Conservation (phyloP, 2,888 invertebrate species). For the Drosophila differens region DNA sequence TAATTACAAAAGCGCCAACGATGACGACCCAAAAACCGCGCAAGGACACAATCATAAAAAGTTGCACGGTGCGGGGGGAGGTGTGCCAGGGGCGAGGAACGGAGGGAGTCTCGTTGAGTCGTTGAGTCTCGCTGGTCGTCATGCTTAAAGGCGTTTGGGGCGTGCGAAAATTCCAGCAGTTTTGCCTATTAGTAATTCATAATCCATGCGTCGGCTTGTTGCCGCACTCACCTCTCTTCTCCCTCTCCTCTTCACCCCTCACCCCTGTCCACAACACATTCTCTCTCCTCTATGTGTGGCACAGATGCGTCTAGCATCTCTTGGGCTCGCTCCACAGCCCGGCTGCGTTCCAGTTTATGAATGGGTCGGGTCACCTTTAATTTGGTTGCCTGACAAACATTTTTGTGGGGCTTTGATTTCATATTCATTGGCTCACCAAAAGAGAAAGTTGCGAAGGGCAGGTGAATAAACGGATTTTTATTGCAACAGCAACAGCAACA, state of each 20-base stretch:
- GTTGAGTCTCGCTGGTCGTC: conserved; percentile 16
- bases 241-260: background rate
- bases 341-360: conserved; percentile 58
- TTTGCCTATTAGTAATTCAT: conserved; percentile 77
- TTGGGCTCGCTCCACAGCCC: background rate
- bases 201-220: conserved; percentile 54
- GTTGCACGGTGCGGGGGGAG: background rate
- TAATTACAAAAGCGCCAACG: conserved; percentile 71
- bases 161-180: conserved; percentile 76
- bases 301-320: conserved; percentile 23
- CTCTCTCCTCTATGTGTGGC: conserved; percentile 10
- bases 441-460: too few species aligned
- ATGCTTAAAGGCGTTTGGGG: conserved; percentile 39
- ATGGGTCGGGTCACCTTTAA: conserved; percentile 67
- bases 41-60: conserved; percentile 11
- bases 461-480: background rate
- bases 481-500: conserved; percentile 9
- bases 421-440: conserved; percentile 46
- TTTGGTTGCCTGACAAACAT: conserved; percentile 60
- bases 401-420: conserved; percentile 66
- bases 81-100: background rate
- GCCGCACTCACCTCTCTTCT: background rate
- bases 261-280: background rate
- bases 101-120: background rate
- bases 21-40: conserved; percentile 52